Evolutionary conservation across 1,140 invertebrate genomes (phyloP).

Genomic region (Sitodiplosis mosellana): DNA sequence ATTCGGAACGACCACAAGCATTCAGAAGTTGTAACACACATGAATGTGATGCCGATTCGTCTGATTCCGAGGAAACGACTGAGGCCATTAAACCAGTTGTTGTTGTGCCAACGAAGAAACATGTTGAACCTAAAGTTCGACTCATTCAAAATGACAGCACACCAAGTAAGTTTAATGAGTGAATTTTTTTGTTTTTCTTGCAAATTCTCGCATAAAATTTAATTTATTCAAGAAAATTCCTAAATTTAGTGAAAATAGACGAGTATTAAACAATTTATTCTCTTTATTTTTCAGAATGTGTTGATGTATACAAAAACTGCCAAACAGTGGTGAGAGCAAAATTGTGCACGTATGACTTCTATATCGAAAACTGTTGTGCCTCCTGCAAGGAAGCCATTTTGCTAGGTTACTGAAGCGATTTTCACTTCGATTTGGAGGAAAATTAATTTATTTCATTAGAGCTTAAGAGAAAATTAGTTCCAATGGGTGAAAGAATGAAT

Average conservation of each 20-base stretch:
- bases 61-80: conserved; percentile 28
- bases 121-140: conserved; percentile 15
- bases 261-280: background rate
- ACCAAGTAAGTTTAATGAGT: background rate
- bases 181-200: background rate
- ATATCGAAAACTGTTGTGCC: conserved; percentile 55
- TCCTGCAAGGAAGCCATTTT: conserved; percentile 29
- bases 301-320: conserved; percentile 55
- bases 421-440: background rate
- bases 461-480: no score
- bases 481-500: no score
- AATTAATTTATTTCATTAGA: no score
- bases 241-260: no score
- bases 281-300: conserved; percentile 28
- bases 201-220: no score
- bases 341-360: conserved; percentile 64
- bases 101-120: background rate
- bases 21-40: conserved; percentile 40
- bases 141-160: conserved; percentile 14
- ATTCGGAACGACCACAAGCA: conserved; percentile 31
- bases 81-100: background rate
- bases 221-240: no score
- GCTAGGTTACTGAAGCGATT: background rate
- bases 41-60: conserved; percentile 29
- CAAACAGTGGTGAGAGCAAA: conserved; percentile 55